A percentile compares a stretch with the other conserved stretches of the same genome.
Conservation (phyloP, 1,140 invertebrate genomes). For the Saxidomus purpurata region DNA sequence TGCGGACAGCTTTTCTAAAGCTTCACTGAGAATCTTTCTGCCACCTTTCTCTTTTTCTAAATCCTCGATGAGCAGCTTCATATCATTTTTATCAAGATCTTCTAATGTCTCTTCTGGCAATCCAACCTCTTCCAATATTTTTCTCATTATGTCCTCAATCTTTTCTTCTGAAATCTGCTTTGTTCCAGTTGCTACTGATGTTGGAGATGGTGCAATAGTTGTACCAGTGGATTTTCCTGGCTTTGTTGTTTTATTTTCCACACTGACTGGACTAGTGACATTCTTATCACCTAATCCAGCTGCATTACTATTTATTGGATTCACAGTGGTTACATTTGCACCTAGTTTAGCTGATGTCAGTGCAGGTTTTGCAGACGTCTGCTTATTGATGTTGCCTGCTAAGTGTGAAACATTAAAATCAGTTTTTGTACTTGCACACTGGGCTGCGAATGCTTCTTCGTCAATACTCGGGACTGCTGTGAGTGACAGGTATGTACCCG, state of each 20-base stretch:
- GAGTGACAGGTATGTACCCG: slow-evolving; percentile 77
- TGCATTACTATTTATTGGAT: background rate
- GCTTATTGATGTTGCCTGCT: background rate
- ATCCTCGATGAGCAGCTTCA: slow-evolving; percentile 26
- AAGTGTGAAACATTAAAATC: background rate
- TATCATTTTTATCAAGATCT: slow-evolving; percentile 22
- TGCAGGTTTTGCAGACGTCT: background rate
- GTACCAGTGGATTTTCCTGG: background rate
- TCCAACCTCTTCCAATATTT: slow-evolving; percentile 41
- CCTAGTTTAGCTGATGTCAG: background rate
- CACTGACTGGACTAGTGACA: background rate
- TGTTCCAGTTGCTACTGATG: background rate
- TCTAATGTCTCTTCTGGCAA: slow-evolving; percentile 19
- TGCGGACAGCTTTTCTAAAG: slow-evolving; percentile 25
- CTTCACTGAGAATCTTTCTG: background rate
- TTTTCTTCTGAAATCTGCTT: background rate
- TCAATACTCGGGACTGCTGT: slow-evolving; percentile 72
- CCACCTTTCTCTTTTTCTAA: slow-evolving; percentile 26
- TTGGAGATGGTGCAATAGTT: background rate
- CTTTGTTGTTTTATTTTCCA: background rate
- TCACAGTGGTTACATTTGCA: background rate
- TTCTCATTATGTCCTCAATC: slow-evolving; percentile 16
- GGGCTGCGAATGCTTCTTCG: slow-evolving; percentile 52
- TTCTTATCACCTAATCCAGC: background rate
- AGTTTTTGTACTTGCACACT: slow-evolving; percentile 22